Conservation (phyloP, 2,888 invertebrate genomes). For the Drosophila atroscutellata region DNA sequence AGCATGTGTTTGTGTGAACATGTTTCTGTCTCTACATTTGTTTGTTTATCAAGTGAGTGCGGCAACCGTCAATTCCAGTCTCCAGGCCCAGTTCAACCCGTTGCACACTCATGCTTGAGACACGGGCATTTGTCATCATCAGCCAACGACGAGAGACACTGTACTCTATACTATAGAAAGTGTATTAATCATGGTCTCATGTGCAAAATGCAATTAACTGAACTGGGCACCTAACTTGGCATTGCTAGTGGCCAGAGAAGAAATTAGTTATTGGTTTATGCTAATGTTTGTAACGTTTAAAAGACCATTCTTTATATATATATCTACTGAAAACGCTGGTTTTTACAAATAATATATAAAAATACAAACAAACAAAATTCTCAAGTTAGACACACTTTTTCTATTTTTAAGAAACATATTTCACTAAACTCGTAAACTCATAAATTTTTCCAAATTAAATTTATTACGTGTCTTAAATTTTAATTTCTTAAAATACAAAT, state of each 20-base stretch:
- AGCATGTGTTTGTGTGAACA: not conserved
- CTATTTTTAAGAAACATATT: not conserved
- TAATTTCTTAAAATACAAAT: not conserved
- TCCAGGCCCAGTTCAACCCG: conserved; percentile 5
- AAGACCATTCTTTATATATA: too few species aligned
- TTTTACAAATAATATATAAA: too few species aligned
- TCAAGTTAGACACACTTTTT: not conserved
- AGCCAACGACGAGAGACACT: conserved; percentile 19
- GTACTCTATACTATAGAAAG: conserved; percentile 5
- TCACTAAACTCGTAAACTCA: not conserved
- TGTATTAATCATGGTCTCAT: conserved; percentile 32
- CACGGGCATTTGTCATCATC: conserved; percentile 28
- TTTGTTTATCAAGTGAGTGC: conserved; percentile 21
- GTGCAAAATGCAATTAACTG: conserved; percentile 34
- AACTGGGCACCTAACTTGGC: conserved; percentile 23
- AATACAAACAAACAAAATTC: too few species aligned
- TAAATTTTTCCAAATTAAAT: not conserved
- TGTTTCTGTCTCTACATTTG: not conserved
- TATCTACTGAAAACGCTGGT: not conserved
- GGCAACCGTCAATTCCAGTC: not conserved
- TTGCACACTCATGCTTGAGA: conserved; percentile 18
- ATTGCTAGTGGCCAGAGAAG: not conserved
- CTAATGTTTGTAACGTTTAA: not conserved
- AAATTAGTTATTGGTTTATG: not conserved
- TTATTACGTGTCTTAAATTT: not conserved